These are phyloP conservation scores for Spicauda simplicius DNA, from an alignment of 2,888 invertebrate species.

Conservation along the genomic window DNA sequence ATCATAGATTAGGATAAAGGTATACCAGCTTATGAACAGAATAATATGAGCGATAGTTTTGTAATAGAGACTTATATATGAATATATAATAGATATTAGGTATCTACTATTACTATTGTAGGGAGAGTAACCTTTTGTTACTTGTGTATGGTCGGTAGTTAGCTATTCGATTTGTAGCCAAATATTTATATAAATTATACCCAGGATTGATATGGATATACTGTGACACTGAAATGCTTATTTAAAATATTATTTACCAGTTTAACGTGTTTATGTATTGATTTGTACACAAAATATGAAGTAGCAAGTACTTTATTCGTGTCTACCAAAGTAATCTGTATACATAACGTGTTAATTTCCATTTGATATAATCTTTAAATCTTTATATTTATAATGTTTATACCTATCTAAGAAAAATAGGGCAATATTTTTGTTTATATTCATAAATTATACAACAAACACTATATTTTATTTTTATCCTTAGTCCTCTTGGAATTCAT, in stretches of 20 bases:
- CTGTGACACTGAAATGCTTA: background rate
- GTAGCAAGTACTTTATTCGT: background rate
- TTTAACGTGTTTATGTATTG: background rate
- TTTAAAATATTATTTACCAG: background rate
- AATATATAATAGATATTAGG: constrained; percentile 48
- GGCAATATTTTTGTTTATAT: constrained; percentile 42
- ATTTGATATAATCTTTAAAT: constrained; percentile 23
- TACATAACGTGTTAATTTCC: constrained; percentile 11
- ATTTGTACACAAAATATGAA: background rate
- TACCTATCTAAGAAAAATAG: constrained; percentile 27
- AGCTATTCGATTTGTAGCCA: constrained; percentile 25
- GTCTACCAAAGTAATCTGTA: constrained; percentile 8
- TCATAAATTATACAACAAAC: constrained; percentile 42
- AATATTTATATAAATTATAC: constrained; percentile 27
- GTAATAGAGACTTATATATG: constrained; percentile 71
- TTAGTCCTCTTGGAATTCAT: background rate
- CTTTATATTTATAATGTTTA: constrained; percentile 29
- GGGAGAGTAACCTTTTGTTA: constrained; percentile 28
- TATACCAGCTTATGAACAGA: constrained; percentile 72
- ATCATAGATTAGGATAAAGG: constrained; percentile 58
- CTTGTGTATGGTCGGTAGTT: constrained; percentile 20
- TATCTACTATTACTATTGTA: constrained; percentile 17
- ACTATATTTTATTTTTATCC: constrained; percentile 33
- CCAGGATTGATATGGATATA: constrained; percentile 7
- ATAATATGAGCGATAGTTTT: constrained; percentile 75